Percentiles rank a stretch among this genome's conserved stretches.
These are phyloP conservation scores for Cydia splendana DNA, from an alignment of 1,140 invertebrate genomes.

Conservation along the genomic window DNA sequence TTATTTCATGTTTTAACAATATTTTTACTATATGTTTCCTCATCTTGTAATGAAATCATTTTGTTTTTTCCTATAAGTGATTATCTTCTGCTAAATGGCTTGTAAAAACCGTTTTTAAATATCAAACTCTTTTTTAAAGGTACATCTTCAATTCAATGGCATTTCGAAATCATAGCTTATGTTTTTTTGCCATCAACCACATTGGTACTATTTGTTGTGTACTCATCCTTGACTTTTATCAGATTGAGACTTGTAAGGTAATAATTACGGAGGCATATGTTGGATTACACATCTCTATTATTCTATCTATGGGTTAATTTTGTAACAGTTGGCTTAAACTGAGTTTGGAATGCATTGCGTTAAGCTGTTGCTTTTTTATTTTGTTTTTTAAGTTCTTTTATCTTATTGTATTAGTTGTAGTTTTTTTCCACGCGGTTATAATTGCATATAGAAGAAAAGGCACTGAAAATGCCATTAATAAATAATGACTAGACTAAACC, in stretches of 20 bases:
- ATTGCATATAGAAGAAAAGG: too few relatives aligned
- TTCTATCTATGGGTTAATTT: constrained; percentile 25
- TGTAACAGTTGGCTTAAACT: neutral
- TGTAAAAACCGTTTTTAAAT: neutral
- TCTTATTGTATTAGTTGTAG: too few relatives aligned
- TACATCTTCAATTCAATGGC: neutral
- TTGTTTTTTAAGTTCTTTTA: too few relatives aligned
- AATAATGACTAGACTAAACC: too few relatives aligned
- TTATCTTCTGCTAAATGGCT: neutral
- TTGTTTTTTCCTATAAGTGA: neutral
- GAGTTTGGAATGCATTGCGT: neutral
- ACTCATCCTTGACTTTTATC: constrained; percentile 26
- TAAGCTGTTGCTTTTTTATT: neutral
- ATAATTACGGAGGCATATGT: constrained; percentile 15
- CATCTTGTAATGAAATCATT: too few relatives aligned
- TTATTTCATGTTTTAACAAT: too few relatives aligned
- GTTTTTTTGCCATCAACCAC: constrained; percentile 4
- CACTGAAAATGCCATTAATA: too few relatives aligned
- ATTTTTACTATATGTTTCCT: too few relatives aligned
- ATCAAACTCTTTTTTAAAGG: constrained; percentile 6
- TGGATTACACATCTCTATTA: constrained; percentile 29
- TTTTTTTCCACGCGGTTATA: too few relatives aligned
- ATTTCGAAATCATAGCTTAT: constrained; percentile 8
- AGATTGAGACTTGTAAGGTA: neutral
- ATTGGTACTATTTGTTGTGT: constrained; percentile 3